A percentile compares a stretch with the other conserved stretches of the same genome.
These are phyloP conservation scores for Mastigias papua DNA, from an alignment of 30 jellyfish, hydroid and myxozoan genomes.

Conservation along the genomic window DNA sequence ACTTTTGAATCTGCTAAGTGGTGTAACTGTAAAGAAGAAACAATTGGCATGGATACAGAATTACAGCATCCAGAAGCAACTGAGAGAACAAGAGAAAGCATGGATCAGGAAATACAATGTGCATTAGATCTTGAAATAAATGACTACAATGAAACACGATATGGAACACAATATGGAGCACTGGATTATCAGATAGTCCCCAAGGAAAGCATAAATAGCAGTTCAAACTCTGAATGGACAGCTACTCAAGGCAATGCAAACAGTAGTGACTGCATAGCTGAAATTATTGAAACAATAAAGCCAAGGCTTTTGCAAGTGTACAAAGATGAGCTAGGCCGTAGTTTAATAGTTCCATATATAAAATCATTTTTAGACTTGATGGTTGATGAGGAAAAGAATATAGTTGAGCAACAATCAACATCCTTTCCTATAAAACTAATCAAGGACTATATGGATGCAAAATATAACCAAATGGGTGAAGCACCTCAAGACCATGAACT, in stretches of 20 bases:
- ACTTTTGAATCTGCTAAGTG: not conserved
- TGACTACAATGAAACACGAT: not conserved
- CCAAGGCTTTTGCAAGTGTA: not conserved
- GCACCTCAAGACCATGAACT: conserved; percentile 45
- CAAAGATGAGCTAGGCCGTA: conserved; percentile 29
- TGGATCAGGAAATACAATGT: not conserved
- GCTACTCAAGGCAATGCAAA: not conserved
- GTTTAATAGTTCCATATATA: conserved; percentile 32
- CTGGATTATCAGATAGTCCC: no score
- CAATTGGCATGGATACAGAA: not conserved
- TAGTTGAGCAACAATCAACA: conserved; percentile 42
- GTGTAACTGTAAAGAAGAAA: not conserved
- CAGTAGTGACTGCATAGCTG: not conserved
- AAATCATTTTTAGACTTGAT: conserved; percentile 36
- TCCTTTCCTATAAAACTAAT: conserved; percentile 67
- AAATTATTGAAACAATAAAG: not conserved
- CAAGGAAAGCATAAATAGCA: no score
- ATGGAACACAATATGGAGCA: not conserved
- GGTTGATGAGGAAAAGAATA: conserved; percentile 47
- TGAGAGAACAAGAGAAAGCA: not conserved
- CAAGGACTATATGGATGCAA: conserved; percentile 63
- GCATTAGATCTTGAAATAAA: not conserved
- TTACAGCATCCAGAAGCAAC: not conserved
- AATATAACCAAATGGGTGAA: not conserved
- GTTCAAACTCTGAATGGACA: not conserved